Evolutionary conservation across 1,140 invertebrate genomes (phyloP).

Genomic region (Eurosta solidaginis): DNA sequence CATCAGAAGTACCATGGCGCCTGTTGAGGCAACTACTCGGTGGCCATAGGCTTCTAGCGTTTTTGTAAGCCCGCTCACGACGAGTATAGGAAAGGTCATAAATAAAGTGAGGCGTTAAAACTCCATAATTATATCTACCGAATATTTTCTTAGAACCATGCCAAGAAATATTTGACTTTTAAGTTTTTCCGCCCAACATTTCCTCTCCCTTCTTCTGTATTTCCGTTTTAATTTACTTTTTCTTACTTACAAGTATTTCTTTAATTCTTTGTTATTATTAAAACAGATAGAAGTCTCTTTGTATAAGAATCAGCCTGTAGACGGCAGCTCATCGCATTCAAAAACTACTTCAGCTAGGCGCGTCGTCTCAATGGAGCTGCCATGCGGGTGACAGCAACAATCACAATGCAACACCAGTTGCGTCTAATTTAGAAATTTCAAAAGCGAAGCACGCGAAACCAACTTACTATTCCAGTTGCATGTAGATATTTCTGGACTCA

Average conservation of each 20-base stretch:
- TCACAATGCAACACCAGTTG: constrained; percentile 20
- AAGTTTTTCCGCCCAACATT: neutral
- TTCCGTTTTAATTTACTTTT: neutral
- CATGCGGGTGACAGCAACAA: neutral
- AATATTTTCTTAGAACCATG: too few species aligned
- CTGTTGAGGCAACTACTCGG: too few species aligned
- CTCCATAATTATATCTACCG: too few species aligned
- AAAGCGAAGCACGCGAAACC: neutral
- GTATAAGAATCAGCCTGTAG: constrained; percentile 11
- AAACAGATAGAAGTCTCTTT: constrained; percentile 2
- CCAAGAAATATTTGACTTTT: neutral
- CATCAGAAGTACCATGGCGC: too few species aligned
- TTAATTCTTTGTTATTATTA: neutral
- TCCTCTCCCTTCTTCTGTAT: neutral
- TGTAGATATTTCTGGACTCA: neutral
- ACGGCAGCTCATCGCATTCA: constrained; percentile 27
- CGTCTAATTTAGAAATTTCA: neutral
- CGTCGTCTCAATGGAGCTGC: neutral
- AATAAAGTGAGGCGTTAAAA: too few species aligned
- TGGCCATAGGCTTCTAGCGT: too few species aligned
- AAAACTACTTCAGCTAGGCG: neutral
- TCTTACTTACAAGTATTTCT: neutral
- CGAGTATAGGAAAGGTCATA: too few species aligned
- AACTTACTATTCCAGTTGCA: neutral
- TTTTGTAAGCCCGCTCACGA: too few species aligned